Evolutionary conservation across 1,140 invertebrate species (phyloP).

Genomic region (Drosophila ercepeae): DNA sequence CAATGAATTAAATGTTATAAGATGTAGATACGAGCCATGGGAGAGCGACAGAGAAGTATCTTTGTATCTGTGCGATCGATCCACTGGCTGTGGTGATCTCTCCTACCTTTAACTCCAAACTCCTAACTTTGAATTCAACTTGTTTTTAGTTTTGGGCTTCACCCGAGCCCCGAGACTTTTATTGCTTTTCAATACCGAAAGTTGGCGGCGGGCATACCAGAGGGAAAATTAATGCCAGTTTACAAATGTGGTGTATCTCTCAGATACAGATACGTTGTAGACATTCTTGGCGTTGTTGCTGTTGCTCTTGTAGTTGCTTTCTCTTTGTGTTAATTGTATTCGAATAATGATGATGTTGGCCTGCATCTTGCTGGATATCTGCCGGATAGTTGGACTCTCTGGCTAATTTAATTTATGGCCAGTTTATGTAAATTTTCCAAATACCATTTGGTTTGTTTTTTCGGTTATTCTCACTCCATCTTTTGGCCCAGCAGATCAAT

Average conservation of each 20-base stretch:
- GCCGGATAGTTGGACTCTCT: slow-evolving; percentile 31
- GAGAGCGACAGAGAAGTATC: slow-evolving; percentile 13
- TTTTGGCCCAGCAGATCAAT: slow-evolving; percentile 39
- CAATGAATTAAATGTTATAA: slow-evolving; percentile 66
- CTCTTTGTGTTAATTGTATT: slow-evolving; percentile 79
- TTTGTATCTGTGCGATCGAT: slow-evolving; percentile 36
- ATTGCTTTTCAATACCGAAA: slow-evolving; percentile 57
- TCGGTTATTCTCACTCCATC: neutral
- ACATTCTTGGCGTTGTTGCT: slow-evolving; percentile 29
- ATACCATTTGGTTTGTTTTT: slow-evolving; percentile 62
- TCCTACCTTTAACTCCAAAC: too few species aligned
- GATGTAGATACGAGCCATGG: slow-evolving; percentile 32
- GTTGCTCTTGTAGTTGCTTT: slow-evolving; percentile 58
- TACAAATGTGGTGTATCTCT: slow-evolving; percentile 41
- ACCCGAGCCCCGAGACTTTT: slow-evolving; percentile 20
- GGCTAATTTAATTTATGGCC: slow-evolving; percentile 78
- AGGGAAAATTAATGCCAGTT: slow-evolving; percentile 59
- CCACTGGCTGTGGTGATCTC: slow-evolving; percentile 48
- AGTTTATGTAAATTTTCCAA: slow-evolving; percentile 75
- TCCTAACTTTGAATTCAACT: slow-evolving; percentile 14
- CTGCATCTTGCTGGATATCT: slow-evolving; percentile 57
- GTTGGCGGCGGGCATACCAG: slow-evolving; percentile 37
- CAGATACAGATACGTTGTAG: slow-evolving; percentile 30
- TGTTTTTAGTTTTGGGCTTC: slow-evolving; percentile 8
- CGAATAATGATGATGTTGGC: slow-evolving; percentile 75